Percentiles rank a stretch among this genome's conserved stretches.
phyloP scores from a whole-genome alignment of 2,113 vertebrate genomes.

The Sphyrna mokarran region DNA sequence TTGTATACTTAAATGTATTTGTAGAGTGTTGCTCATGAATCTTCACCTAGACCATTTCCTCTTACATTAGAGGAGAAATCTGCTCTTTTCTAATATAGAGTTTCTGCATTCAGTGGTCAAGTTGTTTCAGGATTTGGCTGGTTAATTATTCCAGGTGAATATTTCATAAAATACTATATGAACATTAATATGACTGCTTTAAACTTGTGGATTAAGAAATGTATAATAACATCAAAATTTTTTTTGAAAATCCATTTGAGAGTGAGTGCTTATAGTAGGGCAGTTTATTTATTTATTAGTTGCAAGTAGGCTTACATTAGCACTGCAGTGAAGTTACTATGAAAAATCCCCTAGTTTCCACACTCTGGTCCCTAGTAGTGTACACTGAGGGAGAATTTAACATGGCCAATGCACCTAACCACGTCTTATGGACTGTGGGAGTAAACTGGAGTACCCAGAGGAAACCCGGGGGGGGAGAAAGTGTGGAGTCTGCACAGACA shows the following conservation, averaged over 20 bases:
- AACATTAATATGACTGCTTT: neutral
- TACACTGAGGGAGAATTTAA: too few relatives aligned
- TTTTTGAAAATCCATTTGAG: neutral
- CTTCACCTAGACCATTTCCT: neutral
- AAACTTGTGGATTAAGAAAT: neutral
- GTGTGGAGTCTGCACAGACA: too few relatives aligned
- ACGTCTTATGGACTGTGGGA: too few relatives aligned
- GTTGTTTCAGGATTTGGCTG: neutral
- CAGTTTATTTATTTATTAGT: neutral
- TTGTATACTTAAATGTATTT: neutral
- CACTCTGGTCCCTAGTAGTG: too few relatives aligned
- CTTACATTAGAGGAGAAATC: neutral
- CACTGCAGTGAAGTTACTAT: too few relatives aligned
- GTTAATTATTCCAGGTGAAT: neutral
- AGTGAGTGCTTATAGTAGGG: neutral
- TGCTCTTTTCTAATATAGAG: neutral
- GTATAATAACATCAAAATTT: neutral
- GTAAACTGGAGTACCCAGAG: too few relatives aligned
- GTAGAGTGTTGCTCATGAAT: neutral
- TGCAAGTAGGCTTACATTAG: too few relatives aligned
- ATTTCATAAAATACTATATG: neutral
- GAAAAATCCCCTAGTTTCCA: too few relatives aligned
- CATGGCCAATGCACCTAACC: too few relatives aligned
- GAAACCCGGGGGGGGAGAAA: too few relatives aligned
- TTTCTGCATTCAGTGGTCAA: too few relatives aligned